These are phyloP conservation scores for Panopea generosa DNA, from an alignment of 2,888 invertebrate genomes.

Conservation along the genomic window DNA sequence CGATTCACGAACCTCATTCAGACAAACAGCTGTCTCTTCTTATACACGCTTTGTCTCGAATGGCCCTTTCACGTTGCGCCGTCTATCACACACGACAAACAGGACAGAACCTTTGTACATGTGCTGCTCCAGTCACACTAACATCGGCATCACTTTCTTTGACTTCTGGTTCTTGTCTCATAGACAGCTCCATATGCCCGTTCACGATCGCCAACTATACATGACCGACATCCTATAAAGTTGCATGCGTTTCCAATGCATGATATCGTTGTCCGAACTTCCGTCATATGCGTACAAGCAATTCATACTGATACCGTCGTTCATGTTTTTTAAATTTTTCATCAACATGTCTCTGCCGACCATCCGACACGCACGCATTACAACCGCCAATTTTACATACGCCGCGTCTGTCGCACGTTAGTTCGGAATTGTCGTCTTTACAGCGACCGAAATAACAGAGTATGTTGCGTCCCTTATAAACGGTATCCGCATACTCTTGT, in stretches of 20 bases:
- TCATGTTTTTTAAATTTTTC: slow-evolving; percentile 65
- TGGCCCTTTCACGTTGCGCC: slow-evolving; percentile 52
- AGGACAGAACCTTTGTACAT: slow-evolving; percentile 32
- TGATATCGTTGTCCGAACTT: slow-evolving; percentile 59
- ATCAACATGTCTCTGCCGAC: slow-evolving; percentile 63
- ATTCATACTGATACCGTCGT: slow-evolving; percentile 48
- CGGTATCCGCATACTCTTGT: slow-evolving; percentile 30
- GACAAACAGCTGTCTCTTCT: slow-evolving; percentile 7
- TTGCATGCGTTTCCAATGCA: slow-evolving; percentile 46
- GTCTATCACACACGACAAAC: slow-evolving; percentile 53
- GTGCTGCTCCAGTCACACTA: slow-evolving; percentile 69
- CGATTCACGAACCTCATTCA: slow-evolving; percentile 28
- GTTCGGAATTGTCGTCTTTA: slow-evolving; percentile 33
- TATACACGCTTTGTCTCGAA: slow-evolving; percentile 45
- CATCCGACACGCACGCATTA: slow-evolving; percentile 68
- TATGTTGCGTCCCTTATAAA: slow-evolving; percentile 36
- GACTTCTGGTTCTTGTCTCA: slow-evolving; percentile 31
- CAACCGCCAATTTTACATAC: slow-evolving; percentile 63
- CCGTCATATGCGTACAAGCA: slow-evolving; percentile 73
- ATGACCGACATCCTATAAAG: slow-evolving; percentile 58
- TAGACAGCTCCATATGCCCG: slow-evolving; percentile 28
- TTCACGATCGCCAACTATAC: slow-evolving; percentile 48
- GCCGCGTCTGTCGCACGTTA: slow-evolving; percentile 28
- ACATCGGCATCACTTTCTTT: slow-evolving; percentile 65
- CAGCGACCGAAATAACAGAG: slow-evolving; percentile 47